Percentiles rank a stretch among this genome's conserved stretches.
These are phyloP conservation scores for Hypocryptadius cinnamomeus DNA, from an alignment of 2,113 vertebrate species.

Conservation along the genomic window DNA sequence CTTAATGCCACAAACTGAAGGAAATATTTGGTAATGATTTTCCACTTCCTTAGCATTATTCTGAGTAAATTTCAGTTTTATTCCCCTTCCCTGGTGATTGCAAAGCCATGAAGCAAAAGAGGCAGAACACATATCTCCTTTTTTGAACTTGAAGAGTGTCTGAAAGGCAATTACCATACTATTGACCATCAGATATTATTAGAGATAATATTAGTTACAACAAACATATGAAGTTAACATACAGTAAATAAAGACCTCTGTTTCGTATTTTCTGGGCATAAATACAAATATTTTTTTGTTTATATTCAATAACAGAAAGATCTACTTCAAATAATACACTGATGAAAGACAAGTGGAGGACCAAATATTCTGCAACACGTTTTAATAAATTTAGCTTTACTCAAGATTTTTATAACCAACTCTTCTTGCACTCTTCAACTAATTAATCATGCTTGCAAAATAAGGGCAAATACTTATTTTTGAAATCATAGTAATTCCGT, in stretches of 20 bases:
- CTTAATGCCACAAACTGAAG: neutral
- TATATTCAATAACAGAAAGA: neutral
- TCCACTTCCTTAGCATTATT: neutral
- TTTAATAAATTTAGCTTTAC: neutral
- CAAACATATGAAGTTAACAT: neutral
- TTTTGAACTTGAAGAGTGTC: neutral
- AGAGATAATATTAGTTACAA: neutral
- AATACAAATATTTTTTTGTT: neutral
- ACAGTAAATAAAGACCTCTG: neutral
- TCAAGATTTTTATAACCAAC: neutral
- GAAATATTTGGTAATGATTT: neutral
- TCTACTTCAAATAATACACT: neutral
- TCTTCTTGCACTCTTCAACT: neutral
- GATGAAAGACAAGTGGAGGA: neutral
- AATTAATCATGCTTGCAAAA: neutral
- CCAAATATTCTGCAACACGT: neutral
- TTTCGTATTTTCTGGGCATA: neutral
- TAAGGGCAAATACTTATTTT: neutral
- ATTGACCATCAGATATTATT: neutral
- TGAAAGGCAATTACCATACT: neutral
- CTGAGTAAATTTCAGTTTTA: neutral
- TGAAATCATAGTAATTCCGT: neutral
- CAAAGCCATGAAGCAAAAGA: neutral
- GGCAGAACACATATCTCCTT: accelerated
- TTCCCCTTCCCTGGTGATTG: neutral